Conservation (phyloP, 1,140 invertebrate species). For the Halictus rubicundus region DNA sequence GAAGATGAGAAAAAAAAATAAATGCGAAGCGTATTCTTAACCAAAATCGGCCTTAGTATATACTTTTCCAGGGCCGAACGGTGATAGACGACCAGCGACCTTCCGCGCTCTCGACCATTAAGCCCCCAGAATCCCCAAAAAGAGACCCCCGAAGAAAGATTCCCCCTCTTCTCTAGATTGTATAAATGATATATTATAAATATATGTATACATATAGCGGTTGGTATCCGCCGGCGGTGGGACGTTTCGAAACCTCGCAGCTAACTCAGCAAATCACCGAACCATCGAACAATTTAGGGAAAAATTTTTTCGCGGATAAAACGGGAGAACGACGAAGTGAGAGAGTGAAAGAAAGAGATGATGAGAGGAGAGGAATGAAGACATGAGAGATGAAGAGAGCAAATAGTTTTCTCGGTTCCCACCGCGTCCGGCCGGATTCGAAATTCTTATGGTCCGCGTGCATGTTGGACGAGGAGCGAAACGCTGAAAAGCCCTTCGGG, state of each 20-base stretch:
- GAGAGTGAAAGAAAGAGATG: neutral
- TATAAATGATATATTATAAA: constrained; percentile 66
- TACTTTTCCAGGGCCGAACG: constrained; percentile 72
- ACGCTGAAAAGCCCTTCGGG: neutral
- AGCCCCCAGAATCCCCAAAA: neutral
- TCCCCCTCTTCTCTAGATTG: constrained; percentile 58
- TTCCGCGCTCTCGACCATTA: constrained; percentile 9
- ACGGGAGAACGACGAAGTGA: neutral
- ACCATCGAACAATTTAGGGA: constrained; percentile 53
- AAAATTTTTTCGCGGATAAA: neutral
- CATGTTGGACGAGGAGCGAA: constrained; percentile 37
- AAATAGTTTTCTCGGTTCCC: constrained; percentile 58
- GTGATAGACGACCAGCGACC: constrained; percentile 52
- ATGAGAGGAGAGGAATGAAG: neutral
- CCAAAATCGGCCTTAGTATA: constrained; percentile 79
- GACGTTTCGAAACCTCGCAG: constrained; percentile 68
- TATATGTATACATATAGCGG: constrained; percentile 63
- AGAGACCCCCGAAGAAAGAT: neutral
- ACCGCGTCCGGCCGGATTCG: constrained; percentile 63
- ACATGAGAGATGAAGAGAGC: constrained; percentile 3
- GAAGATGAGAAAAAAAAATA: constrained; percentile 49
- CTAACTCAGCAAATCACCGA: constrained; percentile 62
- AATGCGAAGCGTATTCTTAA: constrained; percentile 76
- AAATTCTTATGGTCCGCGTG: constrained; percentile 62
- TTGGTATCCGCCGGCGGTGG: constrained; percentile 60